phyloP scores from a whole-genome alignment of 2,113 vertebrate genomes.

The Sula dactylatra region DNA sequence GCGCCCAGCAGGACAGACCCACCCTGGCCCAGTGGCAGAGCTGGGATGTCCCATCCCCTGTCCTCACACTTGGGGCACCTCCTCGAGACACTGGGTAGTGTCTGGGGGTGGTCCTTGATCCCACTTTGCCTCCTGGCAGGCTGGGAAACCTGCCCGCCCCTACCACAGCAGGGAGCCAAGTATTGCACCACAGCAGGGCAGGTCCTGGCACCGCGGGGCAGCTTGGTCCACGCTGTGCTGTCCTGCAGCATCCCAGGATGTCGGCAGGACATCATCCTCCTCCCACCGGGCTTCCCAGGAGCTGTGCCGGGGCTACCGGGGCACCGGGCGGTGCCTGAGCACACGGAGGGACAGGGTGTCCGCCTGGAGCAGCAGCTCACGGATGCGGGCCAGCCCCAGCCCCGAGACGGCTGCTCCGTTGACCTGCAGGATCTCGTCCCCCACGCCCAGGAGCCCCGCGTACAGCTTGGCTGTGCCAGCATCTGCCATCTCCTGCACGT shows the following conservation, averaged over 20 bases:
- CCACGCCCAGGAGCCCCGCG: slow-evolving; percentile 83
- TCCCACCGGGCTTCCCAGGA: accelerated
- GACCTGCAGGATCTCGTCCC: slow-evolving; percentile 93
- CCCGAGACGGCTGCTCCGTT: slow-evolving; percentile 85
- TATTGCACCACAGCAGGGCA: background rate
- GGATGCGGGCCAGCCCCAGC: slow-evolving; percentile 81
- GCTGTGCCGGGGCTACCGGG: slow-evolving; percentile 36
- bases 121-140: accelerated
- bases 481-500: slow-evolving; percentile 88
- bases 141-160: background rate
- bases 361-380: slow-evolving; percentile 77
- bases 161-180: background rate
- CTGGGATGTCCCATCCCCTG: background rate
- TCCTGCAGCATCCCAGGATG: background rate
- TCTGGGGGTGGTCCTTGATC: background rate
- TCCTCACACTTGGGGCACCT: background rate
- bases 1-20: background rate
- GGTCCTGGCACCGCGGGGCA: accelerated
- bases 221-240: accelerated
- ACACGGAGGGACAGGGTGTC: slow-evolving; percentile 83
- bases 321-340: slow-evolving; percentile 78
- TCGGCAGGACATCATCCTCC: accelerated
- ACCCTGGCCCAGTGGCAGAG: background rate
- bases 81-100: background rate
- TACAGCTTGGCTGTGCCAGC: slow-evolving; percentile 83